These are phyloP conservation scores for Aythya baeri DNA, from an alignment of 2,113 vertebrate genomes.

Conservation along the genomic window DNA sequence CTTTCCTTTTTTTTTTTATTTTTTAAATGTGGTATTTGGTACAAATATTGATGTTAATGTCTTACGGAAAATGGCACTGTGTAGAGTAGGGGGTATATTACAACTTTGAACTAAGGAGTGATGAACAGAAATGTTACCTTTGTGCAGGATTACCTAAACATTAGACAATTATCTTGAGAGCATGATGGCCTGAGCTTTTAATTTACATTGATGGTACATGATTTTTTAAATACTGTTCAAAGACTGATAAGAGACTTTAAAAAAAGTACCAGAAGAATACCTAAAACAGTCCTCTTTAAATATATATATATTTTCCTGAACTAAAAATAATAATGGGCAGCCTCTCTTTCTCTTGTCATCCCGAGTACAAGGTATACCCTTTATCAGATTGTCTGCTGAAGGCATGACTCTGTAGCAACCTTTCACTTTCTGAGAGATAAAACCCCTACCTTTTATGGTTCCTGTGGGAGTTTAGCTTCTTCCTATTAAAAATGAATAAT, in stretches of 20 bases:
- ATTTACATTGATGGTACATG: background rate
- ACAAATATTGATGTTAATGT: slow-evolving; percentile 46
- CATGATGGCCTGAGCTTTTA: background rate
- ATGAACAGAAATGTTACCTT: slow-evolving; percentile 52
- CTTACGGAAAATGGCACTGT: slow-evolving; percentile 42
- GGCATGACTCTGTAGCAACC: slow-evolving; percentile 46
- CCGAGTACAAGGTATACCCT: background rate
- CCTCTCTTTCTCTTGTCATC: background rate
- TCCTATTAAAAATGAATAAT: slow-evolving; percentile 75
- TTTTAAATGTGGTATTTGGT: slow-evolving; percentile 46
- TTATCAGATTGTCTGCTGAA: background rate
- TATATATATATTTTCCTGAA: background rate
- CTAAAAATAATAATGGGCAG: background rate
- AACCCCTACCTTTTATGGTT: slow-evolving; percentile 63
- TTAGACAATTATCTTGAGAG: slow-evolving; percentile 9
- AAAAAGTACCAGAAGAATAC: background rate
- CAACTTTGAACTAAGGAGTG: background rate
- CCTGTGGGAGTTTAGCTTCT: slow-evolving; percentile 69
- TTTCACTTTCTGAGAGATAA: slow-evolving; percentile 50
- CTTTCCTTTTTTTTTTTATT: background rate
- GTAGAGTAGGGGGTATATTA: slow-evolving; percentile 26
- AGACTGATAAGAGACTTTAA: background rate
- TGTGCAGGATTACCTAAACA: slow-evolving; percentile 33
- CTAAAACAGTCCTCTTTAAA: background rate
- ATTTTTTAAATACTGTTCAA: background rate